Evolutionary conservation across 2,888 invertebrate species (phyloP).

Genomic region (Drepana falcataria): DNA sequence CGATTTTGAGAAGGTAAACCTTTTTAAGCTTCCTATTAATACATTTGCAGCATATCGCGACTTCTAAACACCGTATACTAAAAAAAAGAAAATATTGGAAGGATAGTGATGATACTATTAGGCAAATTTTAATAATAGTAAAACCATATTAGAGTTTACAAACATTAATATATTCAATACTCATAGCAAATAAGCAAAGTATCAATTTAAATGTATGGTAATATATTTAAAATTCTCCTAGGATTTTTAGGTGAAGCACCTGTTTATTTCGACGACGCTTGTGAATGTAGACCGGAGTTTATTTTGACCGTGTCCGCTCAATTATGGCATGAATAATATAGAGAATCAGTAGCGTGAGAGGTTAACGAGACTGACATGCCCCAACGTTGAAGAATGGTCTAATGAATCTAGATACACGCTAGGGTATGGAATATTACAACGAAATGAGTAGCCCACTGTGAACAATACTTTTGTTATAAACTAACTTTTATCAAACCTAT

Average conservation of each 20-base stretch:
- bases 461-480: too few relatives aligned
- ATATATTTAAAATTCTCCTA: conserved; percentile 13
- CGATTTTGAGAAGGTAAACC: not conserved
- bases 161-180: too few relatives aligned
- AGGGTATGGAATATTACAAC: too few relatives aligned
- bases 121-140: too few relatives aligned
- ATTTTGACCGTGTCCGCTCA: conserved; percentile 29
- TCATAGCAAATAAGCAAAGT: not conserved
- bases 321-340: conserved; percentile 57
- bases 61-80: too few relatives aligned
- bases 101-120: too few relatives aligned
- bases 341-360: conserved; percentile 59
- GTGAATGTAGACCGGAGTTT: conserved; percentile 11
- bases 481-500: too few relatives aligned
- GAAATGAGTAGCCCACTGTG: too few relatives aligned
- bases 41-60: too few relatives aligned
- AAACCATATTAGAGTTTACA: too few relatives aligned
- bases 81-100: too few relatives aligned
- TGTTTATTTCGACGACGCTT: conserved; percentile 17
- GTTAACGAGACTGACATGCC: conserved; percentile 57
- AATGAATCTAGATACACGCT: conserved; percentile 1
- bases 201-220: conserved; percentile 25
- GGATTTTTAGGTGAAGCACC: conserved; percentile 23
- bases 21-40: too few relatives aligned
- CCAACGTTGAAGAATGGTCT: conserved; percentile 14